phyloP scores from a whole-genome alignment of 2,888 invertebrate genomes.

The Volucella inanis region DNA sequence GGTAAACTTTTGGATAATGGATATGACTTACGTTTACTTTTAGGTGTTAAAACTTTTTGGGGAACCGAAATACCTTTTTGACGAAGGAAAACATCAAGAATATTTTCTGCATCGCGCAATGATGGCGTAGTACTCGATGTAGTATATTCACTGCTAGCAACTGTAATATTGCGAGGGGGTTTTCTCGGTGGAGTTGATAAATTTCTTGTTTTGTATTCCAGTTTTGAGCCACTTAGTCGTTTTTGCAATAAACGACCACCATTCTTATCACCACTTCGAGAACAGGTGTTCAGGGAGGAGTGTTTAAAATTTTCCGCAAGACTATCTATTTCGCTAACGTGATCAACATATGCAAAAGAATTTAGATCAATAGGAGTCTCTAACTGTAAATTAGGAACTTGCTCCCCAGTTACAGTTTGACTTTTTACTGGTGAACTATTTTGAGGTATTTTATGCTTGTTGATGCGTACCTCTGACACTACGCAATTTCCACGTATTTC shows the following conservation, averaged over 20 bases:
- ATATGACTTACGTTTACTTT: conserved; percentile 77
- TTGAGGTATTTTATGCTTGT: conserved; percentile 77
- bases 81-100: conserved; percentile 79
- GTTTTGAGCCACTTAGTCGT: conserved; percentile 77
- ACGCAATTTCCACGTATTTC: conserved; percentile 81
- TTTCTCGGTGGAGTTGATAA: conserved; percentile 79
- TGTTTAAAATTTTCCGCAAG: conserved; percentile 69
- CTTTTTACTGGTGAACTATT: conserved; percentile 31
- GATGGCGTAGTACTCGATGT: conserved; percentile 79
- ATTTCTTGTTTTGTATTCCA: conserved; percentile 78
- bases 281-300: conserved; percentile 67
- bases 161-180: conserved; percentile 80
- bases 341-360: conserved; percentile 18
- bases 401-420: conserved; percentile 28
- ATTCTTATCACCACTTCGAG: conserved; percentile 76
- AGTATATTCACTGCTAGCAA: conserved; percentile 76
- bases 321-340: conserved; percentile 71
- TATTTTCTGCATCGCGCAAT: conserved; percentile 79
- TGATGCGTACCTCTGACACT: conserved; percentile 81
- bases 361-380: conserved; percentile 16
- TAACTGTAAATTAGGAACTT: conserved; percentile 24
- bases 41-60: background rate
- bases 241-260: conserved; percentile 80
- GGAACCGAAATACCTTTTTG: conserved; percentile 77
- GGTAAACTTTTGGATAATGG: conserved; percentile 75